A percentile compares a stretch with the other conserved stretches of the same genome.
phyloP scores from a whole-genome alignment of 2,888 invertebrate species.

The Watsonalla cultraria region DNA sequence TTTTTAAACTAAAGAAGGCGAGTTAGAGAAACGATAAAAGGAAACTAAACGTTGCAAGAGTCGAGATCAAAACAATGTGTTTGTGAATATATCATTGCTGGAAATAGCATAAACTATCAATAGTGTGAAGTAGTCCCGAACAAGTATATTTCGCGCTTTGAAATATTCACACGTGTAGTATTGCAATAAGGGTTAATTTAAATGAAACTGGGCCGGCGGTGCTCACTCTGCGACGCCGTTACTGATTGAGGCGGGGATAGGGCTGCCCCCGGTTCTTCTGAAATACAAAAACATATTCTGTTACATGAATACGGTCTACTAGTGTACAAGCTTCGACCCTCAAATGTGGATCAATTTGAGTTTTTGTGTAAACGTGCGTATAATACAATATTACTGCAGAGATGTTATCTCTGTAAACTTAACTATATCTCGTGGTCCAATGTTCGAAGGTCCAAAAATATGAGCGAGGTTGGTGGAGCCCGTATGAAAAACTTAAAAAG shows the following conservation, averaged over 20 bases:
- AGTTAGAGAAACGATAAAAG: slow-evolving; percentile 38
- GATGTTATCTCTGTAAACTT: no score
- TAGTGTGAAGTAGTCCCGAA: slow-evolving; percentile 50
- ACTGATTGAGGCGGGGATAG: slow-evolving; percentile 42
- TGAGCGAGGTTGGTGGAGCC: no score
- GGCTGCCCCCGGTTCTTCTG: background rate
- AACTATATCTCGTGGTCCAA: no score
- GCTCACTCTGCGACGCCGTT: slow-evolving; percentile 58
- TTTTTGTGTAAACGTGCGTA: no score
- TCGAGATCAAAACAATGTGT: slow-evolving; percentile 60
- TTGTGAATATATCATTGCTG: slow-evolving; percentile 68
- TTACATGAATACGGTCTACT: no score
- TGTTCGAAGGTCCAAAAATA: no score
- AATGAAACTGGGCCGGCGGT: background rate
- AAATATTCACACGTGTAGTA: slow-evolving; percentile 63
- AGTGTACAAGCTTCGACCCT: no score
- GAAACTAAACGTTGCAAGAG: slow-evolving; percentile 54
- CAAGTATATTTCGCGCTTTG: slow-evolving; percentile 55
- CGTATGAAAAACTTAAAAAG: no score
- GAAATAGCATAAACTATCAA: slow-evolving; percentile 34
- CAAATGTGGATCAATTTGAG: no score
- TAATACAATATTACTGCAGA: no score
- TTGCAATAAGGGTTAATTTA: slow-evolving; percentile 33
- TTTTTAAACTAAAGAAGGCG: slow-evolving; percentile 41
- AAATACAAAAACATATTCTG: background rate